A percentile compares a stretch with the other conserved stretches of the same genome.
phyloP scores from a whole-genome alignment of 2,797 vertebrate species.

The Scomberomorus guttatus region DNA sequence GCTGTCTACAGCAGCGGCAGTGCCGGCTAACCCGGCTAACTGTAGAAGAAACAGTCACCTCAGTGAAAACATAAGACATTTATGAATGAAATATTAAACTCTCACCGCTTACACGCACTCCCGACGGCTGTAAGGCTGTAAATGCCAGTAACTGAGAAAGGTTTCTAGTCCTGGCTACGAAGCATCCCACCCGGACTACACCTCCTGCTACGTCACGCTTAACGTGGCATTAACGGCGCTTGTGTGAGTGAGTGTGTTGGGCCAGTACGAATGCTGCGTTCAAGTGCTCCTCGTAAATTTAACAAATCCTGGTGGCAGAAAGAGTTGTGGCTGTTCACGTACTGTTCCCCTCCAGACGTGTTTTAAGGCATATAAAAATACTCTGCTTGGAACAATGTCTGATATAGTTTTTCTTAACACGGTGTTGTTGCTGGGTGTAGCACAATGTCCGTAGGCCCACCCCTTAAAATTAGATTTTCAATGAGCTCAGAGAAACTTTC shows the following conservation, averaged over 20 bases:
- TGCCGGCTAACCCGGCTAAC: constrained; percentile 18
- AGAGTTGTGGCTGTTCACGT: too few relatives aligned
- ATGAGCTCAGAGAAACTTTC: too few relatives aligned
- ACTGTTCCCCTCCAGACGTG: too few relatives aligned
- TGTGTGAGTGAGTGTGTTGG: neutral
- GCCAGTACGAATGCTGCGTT: constrained; percentile 35
- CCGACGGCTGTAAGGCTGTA: constrained; percentile 25
- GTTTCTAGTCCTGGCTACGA: constrained; percentile 8
- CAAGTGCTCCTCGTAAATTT: constrained; percentile 32
- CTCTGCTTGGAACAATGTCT: too few relatives aligned
- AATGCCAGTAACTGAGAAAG: neutral
- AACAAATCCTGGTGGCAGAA: neutral
- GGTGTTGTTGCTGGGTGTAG: too few relatives aligned
- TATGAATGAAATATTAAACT: neutral
- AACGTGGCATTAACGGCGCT: constrained; percentile 75
- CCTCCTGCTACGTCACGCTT: constrained; percentile 74
- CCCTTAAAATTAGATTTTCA: too few relatives aligned
- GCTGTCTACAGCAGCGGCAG: constrained; percentile 4
- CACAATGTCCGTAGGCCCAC: too few relatives aligned
- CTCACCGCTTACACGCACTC: constrained; percentile 63
- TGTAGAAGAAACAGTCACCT: neutral
- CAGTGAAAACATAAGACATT: neutral
- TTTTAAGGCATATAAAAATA: too few relatives aligned
- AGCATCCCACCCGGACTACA: constrained; percentile 60
- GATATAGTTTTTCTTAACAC: too few relatives aligned